Evolutionary conservation across 2,797 vertebrate genomes (phyloP).

Genomic region (Salmo trutta): DNA sequence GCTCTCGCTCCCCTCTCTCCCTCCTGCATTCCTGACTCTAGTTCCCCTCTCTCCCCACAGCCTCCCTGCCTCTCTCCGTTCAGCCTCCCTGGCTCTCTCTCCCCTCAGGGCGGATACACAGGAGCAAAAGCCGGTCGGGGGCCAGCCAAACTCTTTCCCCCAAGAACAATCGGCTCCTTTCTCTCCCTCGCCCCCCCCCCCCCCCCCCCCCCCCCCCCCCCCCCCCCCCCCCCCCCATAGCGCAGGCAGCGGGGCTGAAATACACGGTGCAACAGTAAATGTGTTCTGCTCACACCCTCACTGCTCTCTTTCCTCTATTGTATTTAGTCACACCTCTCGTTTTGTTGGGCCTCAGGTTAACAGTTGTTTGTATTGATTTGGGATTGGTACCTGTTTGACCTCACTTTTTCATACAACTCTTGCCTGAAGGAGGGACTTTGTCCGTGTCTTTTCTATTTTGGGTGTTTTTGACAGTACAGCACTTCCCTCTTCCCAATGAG

Average conservation of each 20-base stretch:
- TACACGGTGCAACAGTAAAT: constrained; percentile 33
- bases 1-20: no score
- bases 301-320: background rate
- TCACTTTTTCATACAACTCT: constrained; percentile 29
- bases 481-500: constrained; percentile 9
- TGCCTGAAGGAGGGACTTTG: constrained; percentile 51
- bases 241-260: constrained; percentile 30
- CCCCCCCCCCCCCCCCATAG: constrained; percentile 8
- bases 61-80: background rate
- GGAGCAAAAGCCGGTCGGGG: constrained; percentile 69
- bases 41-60: no score
- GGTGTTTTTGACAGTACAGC: constrained; percentile 58
- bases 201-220: background rate
- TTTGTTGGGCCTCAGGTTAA: background rate
- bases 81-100: background rate
- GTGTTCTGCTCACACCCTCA: constrained; percentile 4
- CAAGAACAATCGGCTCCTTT: constrained; percentile 68
- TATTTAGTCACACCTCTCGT: background rate
- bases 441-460: constrained; percentile 53
- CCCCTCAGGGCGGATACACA: constrained; percentile 43
- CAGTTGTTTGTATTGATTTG: constrained; percentile 19
- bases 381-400: constrained; percentile 57
- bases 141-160: constrained; percentile 68
- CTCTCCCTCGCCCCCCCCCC: background rate
- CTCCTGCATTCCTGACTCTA: no score